Evolutionary conservation across 2,113 vertebrate species (phyloP), one percentile per base, ranked within the genome.

Genomic region (Sturnus vulgaris): DNA sequence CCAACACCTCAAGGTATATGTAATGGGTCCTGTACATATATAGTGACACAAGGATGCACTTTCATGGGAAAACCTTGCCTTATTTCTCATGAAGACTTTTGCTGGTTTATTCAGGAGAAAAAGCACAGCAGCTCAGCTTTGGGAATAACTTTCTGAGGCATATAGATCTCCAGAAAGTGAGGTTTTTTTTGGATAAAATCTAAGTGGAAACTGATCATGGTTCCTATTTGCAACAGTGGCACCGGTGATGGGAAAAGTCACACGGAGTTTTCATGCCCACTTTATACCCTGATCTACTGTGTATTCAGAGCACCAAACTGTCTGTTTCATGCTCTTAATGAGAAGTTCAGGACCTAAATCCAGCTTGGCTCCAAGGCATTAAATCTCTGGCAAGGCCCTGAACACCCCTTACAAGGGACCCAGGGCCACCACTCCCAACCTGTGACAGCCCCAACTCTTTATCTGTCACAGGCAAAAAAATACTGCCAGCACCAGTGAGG

Each of bases 201-300:
- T 11, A 70, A 90, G n/a, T 17, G 35, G 56, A 81, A 88, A 77
- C 23, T 55, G 72, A 42, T 61, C 47, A 15, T 2, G 25, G 86
- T 12, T 93, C 42, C 60, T 87, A n/a, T 78, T 75, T 84, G 61
- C 60, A 46, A 25, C 31, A 40, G 47, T 12, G 72, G 25, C 50
- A 44, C 37, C 3, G 2, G 37, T 24, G 49, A 72, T 47, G 46
- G 28, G 37, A 18, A 91, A 72, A 61, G 59, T 56, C 46, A 86
- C 61, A 18, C 0, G 1, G 46, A 40, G 7, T 33, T 86, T 50
- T 33, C 4, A 2, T 21, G 10, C 12, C 24, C 10, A 28, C 3
- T 76, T 90, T 31, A 35, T 20, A 53, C 47, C 53, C 79, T 49
- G 53, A 82, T 42, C 33, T 60, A 4, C 39, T 16, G 53, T 27